phyloP scores from a whole-genome alignment of 92 coral and sea anemone species.

The Porites cylindrica region DNA sequence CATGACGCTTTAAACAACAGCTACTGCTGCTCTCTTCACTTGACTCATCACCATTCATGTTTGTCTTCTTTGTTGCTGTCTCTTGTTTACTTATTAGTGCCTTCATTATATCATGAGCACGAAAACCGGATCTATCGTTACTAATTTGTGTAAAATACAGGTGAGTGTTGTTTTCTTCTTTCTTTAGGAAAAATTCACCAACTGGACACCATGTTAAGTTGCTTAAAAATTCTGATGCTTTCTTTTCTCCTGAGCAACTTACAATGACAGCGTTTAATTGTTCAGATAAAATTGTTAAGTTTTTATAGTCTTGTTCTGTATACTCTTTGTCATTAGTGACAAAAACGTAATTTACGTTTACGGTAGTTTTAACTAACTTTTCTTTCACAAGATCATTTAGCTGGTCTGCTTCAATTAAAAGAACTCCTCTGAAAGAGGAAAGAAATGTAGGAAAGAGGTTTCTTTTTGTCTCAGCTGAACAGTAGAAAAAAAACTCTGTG shows the following conservation, averaged over 20 bases:
- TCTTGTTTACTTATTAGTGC: not conserved
- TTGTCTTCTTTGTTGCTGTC: not conserved
- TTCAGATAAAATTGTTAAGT: not conserved
- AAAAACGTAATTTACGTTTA: not conserved
- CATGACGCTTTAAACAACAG: not conserved
- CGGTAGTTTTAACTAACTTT: not conserved
- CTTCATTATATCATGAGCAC: not conserved
- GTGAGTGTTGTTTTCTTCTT: not conserved
- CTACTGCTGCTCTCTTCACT: not conserved
- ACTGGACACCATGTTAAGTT: not conserved
- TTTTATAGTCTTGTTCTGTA: not conserved
- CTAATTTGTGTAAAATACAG: not conserved
- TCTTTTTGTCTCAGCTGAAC: not conserved
- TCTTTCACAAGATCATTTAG: slow-evolving; percentile 3
- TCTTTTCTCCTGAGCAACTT: slow-evolving; percentile 23
- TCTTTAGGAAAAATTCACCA: not conserved
- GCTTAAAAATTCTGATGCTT: slow-evolving; percentile 10
- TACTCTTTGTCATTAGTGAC: not conserved
- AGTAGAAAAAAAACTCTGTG: not conserved
- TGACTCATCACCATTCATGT: not conserved
- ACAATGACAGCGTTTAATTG: not conserved
- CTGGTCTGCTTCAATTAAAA: not conserved
- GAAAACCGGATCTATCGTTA: accelerated
- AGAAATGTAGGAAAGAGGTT: not conserved
- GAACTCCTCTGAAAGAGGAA: not conserved